Percentiles rank a stretch among this genome's conserved stretches.
These are phyloP conservation scores for Rhinella marina DNA, from an alignment of 2,797 vertebrate genomes.

Conservation along the genomic window DNA sequence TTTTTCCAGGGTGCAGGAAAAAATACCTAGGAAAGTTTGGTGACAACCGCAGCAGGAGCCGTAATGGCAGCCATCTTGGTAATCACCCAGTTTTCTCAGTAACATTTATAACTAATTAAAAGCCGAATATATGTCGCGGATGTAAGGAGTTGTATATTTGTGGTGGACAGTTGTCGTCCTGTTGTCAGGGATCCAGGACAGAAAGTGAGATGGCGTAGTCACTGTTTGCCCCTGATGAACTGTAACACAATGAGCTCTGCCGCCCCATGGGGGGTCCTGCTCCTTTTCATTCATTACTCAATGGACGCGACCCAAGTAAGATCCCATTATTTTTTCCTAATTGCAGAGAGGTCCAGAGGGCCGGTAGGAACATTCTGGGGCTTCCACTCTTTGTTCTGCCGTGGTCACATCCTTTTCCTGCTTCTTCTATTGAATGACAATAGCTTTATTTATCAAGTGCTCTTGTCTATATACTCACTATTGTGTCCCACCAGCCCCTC, in stretches of 20 bases:
- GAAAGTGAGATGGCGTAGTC: background rate
- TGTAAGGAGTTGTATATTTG: background rate
- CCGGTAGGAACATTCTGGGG: background rate
- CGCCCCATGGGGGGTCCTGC: background rate
- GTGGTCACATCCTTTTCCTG: constrained; percentile 33
- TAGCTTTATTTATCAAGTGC: background rate
- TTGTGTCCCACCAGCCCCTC: background rate
- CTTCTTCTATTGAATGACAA: constrained; percentile 31
- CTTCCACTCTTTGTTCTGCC: constrained; percentile 21
- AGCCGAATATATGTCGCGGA: no score
- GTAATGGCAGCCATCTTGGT: no score
- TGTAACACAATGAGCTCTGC: background rate
- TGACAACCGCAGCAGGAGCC: no score
- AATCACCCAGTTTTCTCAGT: no score
- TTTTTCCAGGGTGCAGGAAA: no score
- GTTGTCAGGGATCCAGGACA: background rate
- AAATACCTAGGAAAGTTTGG: no score
- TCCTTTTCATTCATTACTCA: constrained; percentile 45
- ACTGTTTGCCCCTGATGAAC: background rate
- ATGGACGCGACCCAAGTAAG: constrained; percentile 22
- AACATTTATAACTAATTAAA: no score
- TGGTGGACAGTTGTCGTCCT: background rate
- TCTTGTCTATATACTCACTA: background rate
- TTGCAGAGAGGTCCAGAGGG: constrained; percentile 4
- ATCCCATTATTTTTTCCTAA: constrained; percentile 28